phyloP scores from a whole-genome alignment of 2,113 vertebrate genomes.

The Zeus faber region DNA sequence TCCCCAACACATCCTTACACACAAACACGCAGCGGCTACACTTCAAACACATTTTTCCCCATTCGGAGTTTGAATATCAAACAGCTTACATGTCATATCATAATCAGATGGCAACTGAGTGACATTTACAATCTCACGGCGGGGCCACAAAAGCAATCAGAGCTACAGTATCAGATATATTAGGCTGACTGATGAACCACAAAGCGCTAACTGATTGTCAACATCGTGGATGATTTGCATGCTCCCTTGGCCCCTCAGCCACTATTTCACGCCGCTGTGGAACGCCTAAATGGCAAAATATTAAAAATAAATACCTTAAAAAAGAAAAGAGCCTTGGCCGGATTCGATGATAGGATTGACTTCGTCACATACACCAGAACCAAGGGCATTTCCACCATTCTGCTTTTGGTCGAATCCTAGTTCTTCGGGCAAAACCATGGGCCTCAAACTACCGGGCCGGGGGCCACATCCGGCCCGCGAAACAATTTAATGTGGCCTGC shows the following conservation, averaged over 20 bases:
- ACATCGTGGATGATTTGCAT: constrained; percentile 4
- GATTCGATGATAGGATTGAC: too few species aligned
- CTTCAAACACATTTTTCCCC: constrained; percentile 10
- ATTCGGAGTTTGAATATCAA: neutral
- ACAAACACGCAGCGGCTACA: neutral
- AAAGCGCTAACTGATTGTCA: constrained; percentile 5
- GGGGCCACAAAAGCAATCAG: neutral
- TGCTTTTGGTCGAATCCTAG: too few species aligned
- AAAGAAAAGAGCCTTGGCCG: too few species aligned
- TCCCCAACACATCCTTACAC: too few species aligned
- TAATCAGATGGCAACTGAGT: constrained; percentile 11
- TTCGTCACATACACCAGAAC: too few species aligned
- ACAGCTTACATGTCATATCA: neutral
- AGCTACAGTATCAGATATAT: constrained; percentile 5
- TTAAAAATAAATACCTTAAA: too few species aligned
- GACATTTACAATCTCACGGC: constrained; percentile 10
- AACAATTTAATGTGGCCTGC: too few species aligned
- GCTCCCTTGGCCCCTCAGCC: neutral
- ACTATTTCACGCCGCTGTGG: neutral
- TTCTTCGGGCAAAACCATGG: too few species aligned
- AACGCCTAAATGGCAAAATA: neutral
- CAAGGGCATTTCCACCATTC: too few species aligned
- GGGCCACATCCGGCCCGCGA: too few species aligned
- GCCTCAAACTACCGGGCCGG: too few species aligned
- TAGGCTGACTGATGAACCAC: constrained; percentile 6